phyloP scores from a whole-genome alignment of 2,797 vertebrate species.

The Enteromius viviparus region DNA sequence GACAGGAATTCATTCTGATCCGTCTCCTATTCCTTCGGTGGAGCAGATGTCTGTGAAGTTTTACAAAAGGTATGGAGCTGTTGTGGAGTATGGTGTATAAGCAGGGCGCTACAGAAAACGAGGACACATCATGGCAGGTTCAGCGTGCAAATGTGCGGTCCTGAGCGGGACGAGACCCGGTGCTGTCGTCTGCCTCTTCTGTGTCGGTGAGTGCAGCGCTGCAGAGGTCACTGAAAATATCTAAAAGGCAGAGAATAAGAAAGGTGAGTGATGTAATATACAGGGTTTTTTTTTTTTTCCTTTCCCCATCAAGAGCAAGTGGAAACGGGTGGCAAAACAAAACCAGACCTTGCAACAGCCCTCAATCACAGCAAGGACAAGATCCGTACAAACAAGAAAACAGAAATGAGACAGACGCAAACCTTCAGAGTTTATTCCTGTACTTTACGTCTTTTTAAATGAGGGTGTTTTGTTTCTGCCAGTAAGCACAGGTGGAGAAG shows the following conservation, averaged over 20 bases:
- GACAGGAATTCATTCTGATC: slow-evolving; percentile 21
- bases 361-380: slow-evolving; percentile 29
- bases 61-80: slow-evolving; percentile 23
- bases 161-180: slow-evolving; percentile 71
- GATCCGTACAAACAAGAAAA: slow-evolving; percentile 20
- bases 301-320: slow-evolving; percentile 2
- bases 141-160: slow-evolving; percentile 79
- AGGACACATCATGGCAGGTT: slow-evolving; percentile 48
- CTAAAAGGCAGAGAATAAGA: slow-evolving; percentile 67
- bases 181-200: slow-evolving; percentile 75
- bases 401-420: neutral
- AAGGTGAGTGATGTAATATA: neutral
- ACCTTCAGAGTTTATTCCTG: neutral
- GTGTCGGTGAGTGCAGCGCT: slow-evolving; percentile 75
- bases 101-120: neutral
- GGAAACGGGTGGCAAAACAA: slow-evolving; percentile 22
- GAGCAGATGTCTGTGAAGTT: slow-evolving; percentile 6
- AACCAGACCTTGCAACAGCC: slow-evolving; percentile 34
- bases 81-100: slow-evolving; percentile 29
- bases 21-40: neutral
- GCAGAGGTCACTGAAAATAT: slow-evolving; percentile 82
- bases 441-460: slow-evolving; percentile 32
- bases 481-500: slow-evolving; percentile 18
- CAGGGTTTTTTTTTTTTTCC: neutral
- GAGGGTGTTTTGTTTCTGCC: neutral